Evolutionary conservation across 1,140 invertebrate genomes (phyloP).

Genomic region (Drosophila pseudoananassae): DNA sequence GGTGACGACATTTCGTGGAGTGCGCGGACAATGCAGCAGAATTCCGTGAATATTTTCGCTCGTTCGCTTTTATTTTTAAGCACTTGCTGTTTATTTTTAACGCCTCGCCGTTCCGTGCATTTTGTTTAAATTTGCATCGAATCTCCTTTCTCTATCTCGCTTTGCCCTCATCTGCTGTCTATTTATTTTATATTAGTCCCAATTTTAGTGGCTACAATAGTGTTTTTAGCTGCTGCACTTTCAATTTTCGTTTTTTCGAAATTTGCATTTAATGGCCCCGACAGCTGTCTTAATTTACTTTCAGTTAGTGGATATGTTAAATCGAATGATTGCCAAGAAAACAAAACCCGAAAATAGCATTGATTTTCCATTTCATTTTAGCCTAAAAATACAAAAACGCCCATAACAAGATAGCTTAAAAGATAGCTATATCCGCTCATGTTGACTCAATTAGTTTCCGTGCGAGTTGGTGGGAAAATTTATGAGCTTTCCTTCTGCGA

Average conservation of each 20-base stretch:
- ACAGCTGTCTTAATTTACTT: slow-evolving; percentile 53
- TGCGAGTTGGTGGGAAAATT: slow-evolving; percentile 35
- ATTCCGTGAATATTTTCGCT: slow-evolving; percentile 65
- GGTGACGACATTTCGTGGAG: slow-evolving; percentile 56
- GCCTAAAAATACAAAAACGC: slow-evolving; percentile 56
- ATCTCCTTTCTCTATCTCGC: neutral
- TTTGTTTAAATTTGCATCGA: slow-evolving; percentile 65
- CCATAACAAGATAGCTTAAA: slow-evolving; percentile 10
- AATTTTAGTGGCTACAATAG: slow-evolving; percentile 44
- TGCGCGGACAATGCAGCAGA: slow-evolving; percentile 38
- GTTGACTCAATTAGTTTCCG: slow-evolving; percentile 67
- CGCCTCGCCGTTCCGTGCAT: slow-evolving; percentile 30
- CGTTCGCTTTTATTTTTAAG: slow-evolving; percentile 63
- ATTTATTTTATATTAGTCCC: slow-evolving; percentile 65
- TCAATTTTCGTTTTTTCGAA: slow-evolving; percentile 9
- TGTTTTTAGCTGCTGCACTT: slow-evolving; percentile 30
- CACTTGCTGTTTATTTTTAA: slow-evolving; percentile 64
- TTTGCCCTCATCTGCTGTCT: slow-evolving; percentile 16
- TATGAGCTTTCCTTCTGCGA: slow-evolving; percentile 38
- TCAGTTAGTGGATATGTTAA: slow-evolving; percentile 37
- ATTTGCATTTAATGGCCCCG: slow-evolving; percentile 41
- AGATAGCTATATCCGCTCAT: slow-evolving; percentile 35
- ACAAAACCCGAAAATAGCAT: slow-evolving; percentile 52
- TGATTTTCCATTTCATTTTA: slow-evolving; percentile 52
- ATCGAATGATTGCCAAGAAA: slow-evolving; percentile 33